phyloP scores from a whole-genome alignment of 2,113 vertebrate species.

The Podilymbus podiceps region DNA sequence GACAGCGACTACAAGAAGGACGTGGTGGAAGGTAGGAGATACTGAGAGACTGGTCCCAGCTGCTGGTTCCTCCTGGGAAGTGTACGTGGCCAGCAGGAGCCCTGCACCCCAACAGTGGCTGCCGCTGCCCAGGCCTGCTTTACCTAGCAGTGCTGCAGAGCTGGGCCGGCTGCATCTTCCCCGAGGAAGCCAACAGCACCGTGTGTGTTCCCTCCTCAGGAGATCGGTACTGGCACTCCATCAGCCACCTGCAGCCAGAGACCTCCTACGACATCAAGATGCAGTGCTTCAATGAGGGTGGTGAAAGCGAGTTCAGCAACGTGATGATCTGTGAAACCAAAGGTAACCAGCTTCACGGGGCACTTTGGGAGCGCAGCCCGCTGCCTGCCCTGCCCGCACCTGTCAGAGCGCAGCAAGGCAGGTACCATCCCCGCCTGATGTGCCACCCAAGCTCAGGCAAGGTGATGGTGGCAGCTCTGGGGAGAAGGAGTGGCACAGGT shows the following conservation, averaged over 20 bases:
- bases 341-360: constrained; percentile 69
- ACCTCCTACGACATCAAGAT: constrained; percentile 98
- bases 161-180: background rate
- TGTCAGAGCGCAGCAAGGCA: background rate
- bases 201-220: constrained; percentile 55
- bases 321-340: constrained; percentile 98
- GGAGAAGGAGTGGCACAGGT: background rate
- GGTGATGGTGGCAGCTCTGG: background rate
- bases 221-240: constrained; percentile 94
- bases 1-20: constrained; percentile 98
- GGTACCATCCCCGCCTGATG: background rate
- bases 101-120: background rate
- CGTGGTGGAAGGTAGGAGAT: constrained; percentile 86
- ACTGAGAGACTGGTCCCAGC: background rate
- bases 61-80: background rate
- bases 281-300: constrained; percentile 97
- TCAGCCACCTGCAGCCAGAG: constrained; percentile 94
- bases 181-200: rapidly evolving
- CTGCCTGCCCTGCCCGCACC: background rate
- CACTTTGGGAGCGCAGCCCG: background rate
- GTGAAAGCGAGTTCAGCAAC: constrained; percentile 95
- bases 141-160: background rate
- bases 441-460: rapidly evolving
- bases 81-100: background rate
- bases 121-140: background rate